Base-by-base conservation (phyloP, 2,888 invertebrate species). In the Tiphia femorata region DNA sequence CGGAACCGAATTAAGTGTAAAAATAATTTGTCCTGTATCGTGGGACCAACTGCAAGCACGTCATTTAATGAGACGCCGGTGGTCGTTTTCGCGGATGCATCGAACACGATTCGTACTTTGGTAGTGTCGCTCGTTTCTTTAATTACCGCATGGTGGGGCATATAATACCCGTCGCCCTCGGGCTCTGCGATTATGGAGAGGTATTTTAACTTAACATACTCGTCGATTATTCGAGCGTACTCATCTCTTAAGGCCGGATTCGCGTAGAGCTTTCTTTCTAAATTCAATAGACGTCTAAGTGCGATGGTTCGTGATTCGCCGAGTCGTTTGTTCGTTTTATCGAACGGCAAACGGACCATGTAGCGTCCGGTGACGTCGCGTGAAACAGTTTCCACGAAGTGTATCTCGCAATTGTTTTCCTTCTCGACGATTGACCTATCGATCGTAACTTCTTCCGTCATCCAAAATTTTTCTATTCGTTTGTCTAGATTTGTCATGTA, bases 91-190 rank as follows among this genome's bases (percentile, higher is more conserved):
- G 69, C 62, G 0, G 73, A 78, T 10, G 64, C 76, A 27, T 77
- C 75, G 47, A 75, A 80, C 0, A 79, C 77, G 7, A 1, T 67
- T 19, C 77, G 55, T 1, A 76, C 27, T 12, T 73, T 71, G 0
- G 75, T 77, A 0, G 75, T 74, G 0, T 64, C 41, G 35, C 70
- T 74, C 0, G 42, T 29, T 3, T 47, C 56, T n/a, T 71, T 72
- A 0, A 48, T 58, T 0, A 79, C 74, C 0, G 67, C 54, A 21
- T 77, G 76, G 57, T 80, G 77, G n/a, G 77, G 76, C 2, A 79
- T 29, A 40, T 73, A 78, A 33, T 56, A 71, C 1, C 44, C 35
- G 3, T 21, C 29, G 8, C 14, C 0, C 0, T 6, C 0, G 8
- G 4, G 0, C 17, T 16, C 7, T 0, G 1, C 6, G 7, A 6